phyloP scores from a whole-genome alignment of 2,113 vertebrate species.

The Gadus chalcogrammus region DNA sequence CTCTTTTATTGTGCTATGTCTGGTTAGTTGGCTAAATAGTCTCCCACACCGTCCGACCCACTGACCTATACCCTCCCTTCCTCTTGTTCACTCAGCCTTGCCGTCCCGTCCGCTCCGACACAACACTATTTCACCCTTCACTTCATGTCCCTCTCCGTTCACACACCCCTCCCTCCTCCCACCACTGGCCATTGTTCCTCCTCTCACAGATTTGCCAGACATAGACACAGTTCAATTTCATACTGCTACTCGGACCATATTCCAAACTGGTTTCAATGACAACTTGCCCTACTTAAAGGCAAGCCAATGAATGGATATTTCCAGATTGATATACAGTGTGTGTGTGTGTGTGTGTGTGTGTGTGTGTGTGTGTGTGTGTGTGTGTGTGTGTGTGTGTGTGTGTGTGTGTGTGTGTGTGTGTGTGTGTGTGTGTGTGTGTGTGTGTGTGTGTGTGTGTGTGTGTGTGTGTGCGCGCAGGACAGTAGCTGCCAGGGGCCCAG shows the following conservation, averaged over 20 bases:
- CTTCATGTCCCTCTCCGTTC: neutral
- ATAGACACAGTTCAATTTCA: neutral
- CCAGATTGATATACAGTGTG: slow-evolving; percentile 5
- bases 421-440: slow-evolving; percentile 20
- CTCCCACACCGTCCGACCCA: slow-evolving; percentile 22
- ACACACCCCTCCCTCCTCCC: neutral
- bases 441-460: slow-evolving; percentile 21
- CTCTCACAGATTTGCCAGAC: too few species aligned
- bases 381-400: slow-evolving; percentile 28
- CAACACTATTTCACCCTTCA: slow-evolving; percentile 10
- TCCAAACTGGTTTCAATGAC: too few species aligned
- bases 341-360: slow-evolving; percentile 13
- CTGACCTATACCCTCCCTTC: neutral
- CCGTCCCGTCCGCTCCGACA: neutral
- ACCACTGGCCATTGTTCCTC: too few species aligned
- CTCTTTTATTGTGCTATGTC: slow-evolving; percentile 6
- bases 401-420: slow-evolving; percentile 10
- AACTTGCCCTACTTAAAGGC: too few species aligned
- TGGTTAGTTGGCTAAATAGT: slow-evolving; percentile 26
- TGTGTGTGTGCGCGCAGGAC: slow-evolving; percentile 20
- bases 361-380: slow-evolving; percentile 3
- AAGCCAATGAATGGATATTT: too few species aligned
- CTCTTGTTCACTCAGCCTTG: neutral
- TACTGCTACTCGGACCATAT: too few species aligned
- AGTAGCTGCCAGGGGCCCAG: slow-evolving; percentile 57